Evolutionary conservation across 2,113 vertebrate species (phyloP).

Genomic region (Eulemur rufifrons): DNA sequence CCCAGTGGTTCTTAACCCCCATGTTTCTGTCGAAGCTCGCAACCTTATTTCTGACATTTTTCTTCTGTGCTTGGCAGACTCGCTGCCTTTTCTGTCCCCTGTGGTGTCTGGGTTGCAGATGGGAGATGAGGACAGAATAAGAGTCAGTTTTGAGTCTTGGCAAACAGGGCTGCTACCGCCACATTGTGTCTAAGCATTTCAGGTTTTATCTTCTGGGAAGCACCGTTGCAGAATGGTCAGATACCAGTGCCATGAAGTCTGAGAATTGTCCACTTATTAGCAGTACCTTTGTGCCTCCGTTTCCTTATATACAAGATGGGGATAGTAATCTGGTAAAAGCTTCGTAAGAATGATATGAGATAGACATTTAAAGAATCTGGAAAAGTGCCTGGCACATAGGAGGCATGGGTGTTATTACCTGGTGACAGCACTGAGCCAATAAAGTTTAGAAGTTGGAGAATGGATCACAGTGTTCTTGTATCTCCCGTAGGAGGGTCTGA

Average conservation of each 20-base stretch:
- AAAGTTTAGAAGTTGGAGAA: neutral
- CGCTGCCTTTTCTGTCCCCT: neutral
- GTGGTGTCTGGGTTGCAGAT: neutral
- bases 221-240: neutral
- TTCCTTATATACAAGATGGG: neutral
- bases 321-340: neutral
- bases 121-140: neutral
- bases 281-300: neutral
- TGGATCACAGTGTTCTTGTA: neutral
- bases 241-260: neutral
- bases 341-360: neutral
- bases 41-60: slow-evolving; percentile 27
- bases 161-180: neutral
- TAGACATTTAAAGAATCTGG: neutral
- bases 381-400: neutral
- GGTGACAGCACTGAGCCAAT: neutral
- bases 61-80: neutral
- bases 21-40: neutral
- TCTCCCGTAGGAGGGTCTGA: neutral
- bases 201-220: neutral
- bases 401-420: neutral
- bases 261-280: neutral
- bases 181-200: neutral
- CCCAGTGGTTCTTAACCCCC: slow-evolving; percentile 15
- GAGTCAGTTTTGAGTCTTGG: neutral